Conservation (phyloP, 2,113 vertebrate species). For the Caranx melampygus region DNA sequence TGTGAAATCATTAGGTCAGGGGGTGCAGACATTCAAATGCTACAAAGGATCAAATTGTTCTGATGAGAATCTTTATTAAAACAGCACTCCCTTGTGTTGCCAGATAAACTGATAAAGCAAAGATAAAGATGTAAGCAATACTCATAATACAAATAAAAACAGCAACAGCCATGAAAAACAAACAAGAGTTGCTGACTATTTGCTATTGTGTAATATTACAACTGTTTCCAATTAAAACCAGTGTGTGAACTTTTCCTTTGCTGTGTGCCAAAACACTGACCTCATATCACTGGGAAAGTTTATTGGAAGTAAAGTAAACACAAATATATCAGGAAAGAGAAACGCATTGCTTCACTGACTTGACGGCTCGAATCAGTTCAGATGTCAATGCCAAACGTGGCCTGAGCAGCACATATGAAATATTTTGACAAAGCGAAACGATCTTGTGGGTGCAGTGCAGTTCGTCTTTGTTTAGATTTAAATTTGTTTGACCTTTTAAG, state of each 20-base stretch:
- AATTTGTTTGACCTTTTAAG: neutral
- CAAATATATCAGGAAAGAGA: constrained; percentile 39
- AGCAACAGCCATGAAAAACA: constrained; percentile 22
- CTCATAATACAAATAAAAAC: constrained; percentile 5
- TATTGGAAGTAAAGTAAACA: constrained; percentile 59
- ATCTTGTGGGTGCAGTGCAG: neutral
- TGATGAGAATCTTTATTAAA: neutral
- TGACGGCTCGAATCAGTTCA: constrained; percentile 29
- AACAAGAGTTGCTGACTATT: neutral
- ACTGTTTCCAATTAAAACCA: constrained; percentile 55
- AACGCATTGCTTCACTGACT: neutral
- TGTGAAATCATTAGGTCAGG: neutral
- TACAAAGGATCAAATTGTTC: neutral
- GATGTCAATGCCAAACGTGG: neutral
- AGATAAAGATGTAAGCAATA: constrained; percentile 6
- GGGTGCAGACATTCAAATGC: neutral
- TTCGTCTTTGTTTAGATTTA: neutral
- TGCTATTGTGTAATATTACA: constrained; percentile 37
- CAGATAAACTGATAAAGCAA: neutral
- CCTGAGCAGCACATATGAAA: neutral
- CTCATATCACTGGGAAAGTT: constrained; percentile 50
- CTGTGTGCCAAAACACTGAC: constrained; percentile 48
- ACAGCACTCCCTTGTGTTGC: neutral
- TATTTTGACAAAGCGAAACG: constrained; percentile 28
- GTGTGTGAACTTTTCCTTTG: constrained; percentile 48